phyloP scores from a whole-genome alignment of 1,140 invertebrate species.

The Scylla paramamosain region DNA sequence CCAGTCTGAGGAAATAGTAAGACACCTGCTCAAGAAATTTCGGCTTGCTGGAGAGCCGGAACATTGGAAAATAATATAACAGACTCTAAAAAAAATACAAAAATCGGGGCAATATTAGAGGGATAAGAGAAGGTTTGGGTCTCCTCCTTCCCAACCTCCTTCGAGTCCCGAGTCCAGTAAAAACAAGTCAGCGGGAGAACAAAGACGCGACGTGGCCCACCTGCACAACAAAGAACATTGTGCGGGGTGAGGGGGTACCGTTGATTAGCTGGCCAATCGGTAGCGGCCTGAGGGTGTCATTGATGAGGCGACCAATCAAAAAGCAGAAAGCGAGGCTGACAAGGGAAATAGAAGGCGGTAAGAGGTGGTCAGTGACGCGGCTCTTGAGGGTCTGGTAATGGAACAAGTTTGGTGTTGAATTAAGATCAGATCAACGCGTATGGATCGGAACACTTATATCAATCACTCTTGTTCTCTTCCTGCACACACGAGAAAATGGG shows the following conservation, averaged over 20 bases:
- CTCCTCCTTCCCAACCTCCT: too few relatives aligned
- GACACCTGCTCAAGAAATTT: too few relatives aligned
- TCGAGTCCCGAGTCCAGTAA: too few relatives aligned
- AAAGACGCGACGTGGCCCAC: not conserved
- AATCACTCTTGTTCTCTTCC: not conserved
- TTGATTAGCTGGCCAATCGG: conserved; percentile 11
- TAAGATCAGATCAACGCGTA: not conserved
- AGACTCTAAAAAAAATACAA: too few relatives aligned
- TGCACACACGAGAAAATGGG: too few relatives aligned
- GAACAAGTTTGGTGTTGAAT: not conserved
- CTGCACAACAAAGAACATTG: not conserved
- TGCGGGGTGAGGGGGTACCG: not conserved
- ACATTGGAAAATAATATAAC: too few relatives aligned
- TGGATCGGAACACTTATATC: not conserved
- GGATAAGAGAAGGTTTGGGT: too few relatives aligned
- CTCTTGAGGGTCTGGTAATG: not conserved
- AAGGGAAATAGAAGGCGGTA: not conserved
- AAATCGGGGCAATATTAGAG: not conserved
- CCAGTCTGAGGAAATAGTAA: too few relatives aligned
- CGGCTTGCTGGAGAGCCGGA: too few relatives aligned
- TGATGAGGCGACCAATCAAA: conserved; percentile 7
- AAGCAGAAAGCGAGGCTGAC: not conserved
- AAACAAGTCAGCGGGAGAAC: not conserved
- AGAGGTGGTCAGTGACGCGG: not conserved
- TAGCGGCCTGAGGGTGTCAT: not conserved